Evolutionary conservation across 2,888 invertebrate species (phyloP).

Genomic region (Aphodius sticticus): DNA sequence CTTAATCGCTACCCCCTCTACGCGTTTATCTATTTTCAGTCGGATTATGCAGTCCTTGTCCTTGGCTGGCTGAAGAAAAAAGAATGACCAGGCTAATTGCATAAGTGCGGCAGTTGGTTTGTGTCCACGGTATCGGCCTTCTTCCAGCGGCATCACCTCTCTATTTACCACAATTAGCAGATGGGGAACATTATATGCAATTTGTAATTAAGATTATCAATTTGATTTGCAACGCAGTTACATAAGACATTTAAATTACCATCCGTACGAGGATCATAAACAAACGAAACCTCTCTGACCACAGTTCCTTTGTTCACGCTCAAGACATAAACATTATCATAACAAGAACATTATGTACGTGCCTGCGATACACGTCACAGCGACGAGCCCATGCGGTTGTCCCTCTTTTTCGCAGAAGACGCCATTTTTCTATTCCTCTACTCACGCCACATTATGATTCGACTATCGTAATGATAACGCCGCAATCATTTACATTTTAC

Average conservation of each 20-base stretch:
- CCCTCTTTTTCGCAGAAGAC: neutral
- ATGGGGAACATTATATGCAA: slow-evolving; percentile 4
- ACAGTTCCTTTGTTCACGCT: neutral
- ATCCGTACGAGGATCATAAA: neutral
- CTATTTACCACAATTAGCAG: slow-evolving; percentile 4
- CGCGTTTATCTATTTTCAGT: slow-evolving; percentile 18
- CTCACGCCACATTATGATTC: slow-evolving; percentile 4
- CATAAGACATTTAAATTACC: slow-evolving; percentile 4
- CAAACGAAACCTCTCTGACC: neutral
- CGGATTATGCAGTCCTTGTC: slow-evolving; percentile 27
- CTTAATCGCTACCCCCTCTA: slow-evolving; percentile 10
- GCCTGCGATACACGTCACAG: neutral
- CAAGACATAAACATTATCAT: slow-evolving; percentile 4
- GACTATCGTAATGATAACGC: slow-evolving; percentile 4
- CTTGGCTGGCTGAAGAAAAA: slow-evolving; percentile 18
- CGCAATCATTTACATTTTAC: slow-evolving; percentile 4
- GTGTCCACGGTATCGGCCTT: neutral
- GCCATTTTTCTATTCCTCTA: neutral
- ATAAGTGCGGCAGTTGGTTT: neutral
- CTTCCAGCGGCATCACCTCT: neutral
- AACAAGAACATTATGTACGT: neutral
- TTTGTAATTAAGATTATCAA: slow-evolving; percentile 4
- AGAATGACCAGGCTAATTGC: neutral
- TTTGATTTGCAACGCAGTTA: slow-evolving; percentile 4
- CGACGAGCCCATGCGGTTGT: neutral